Evolutionary conservation across 1,140 invertebrate genomes (phyloP).

Genomic region (Caenorhabditis briggsae): DNA sequence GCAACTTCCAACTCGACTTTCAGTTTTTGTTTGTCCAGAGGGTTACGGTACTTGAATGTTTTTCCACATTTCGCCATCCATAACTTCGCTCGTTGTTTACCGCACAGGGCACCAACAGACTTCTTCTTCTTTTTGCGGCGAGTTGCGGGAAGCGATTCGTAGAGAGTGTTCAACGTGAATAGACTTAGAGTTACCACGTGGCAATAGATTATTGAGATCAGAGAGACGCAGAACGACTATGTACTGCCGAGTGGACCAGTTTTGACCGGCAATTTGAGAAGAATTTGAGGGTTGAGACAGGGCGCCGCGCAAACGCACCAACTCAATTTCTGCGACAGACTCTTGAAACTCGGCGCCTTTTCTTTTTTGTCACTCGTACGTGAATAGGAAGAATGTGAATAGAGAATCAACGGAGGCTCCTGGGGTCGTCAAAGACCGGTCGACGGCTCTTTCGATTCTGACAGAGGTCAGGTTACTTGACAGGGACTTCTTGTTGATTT

Average conservation of each 20-base stretch:
- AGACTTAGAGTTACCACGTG: conserved; percentile 36
- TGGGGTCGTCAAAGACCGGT: conserved; percentile 53
- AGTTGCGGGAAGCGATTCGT: not conserved
- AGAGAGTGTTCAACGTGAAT: conserved; percentile 16
- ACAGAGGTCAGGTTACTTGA: conserved; percentile 34
- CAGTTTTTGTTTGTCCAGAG: conserved; percentile 45
- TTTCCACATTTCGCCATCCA: conserved; percentile 51
- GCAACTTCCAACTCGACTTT: conserved; percentile 31
- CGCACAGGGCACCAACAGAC: conserved; percentile 1
- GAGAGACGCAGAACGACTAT: conserved; percentile 33
- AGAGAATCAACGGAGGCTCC: not conserved
- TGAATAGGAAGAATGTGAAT: conserved; percentile 13
- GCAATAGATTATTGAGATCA: not conserved
- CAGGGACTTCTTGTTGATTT: not conserved
- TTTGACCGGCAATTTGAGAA: conserved; percentile 61
- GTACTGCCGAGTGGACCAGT: conserved; percentile 57
- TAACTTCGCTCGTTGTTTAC: conserved; percentile 49
- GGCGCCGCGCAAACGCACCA: conserved; percentile 32
- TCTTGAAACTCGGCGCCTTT: conserved; percentile 52
- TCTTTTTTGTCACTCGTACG: conserved; percentile 22
- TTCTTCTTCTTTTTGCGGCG: conserved; percentile 22
- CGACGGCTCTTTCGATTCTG: not conserved
- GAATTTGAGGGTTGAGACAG: conserved; percentile 52
- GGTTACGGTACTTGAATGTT: conserved; percentile 39
- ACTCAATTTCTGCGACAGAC: conserved; percentile 18